Percentiles rank a stretch among this genome's conserved stretches.
Evolutionary conservation across 2,113 vertebrate species (phyloP).

Genomic region (Saiga tatarica): DNA sequence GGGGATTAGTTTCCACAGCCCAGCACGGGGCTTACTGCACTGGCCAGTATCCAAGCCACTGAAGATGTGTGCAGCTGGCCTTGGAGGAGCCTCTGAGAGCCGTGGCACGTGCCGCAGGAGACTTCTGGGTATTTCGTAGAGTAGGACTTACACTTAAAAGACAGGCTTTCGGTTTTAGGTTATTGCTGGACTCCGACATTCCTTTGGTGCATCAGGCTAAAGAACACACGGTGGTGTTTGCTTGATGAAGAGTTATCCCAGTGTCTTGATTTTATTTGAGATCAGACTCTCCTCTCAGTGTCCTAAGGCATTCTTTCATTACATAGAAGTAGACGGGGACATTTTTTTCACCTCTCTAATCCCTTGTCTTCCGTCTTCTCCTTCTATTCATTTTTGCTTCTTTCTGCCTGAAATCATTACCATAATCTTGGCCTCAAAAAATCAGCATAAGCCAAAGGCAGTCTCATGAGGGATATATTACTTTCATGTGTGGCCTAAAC

Average conservation of each 20-base stretch:
- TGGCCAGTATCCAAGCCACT: slow-evolving; percentile 84
- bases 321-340: not conserved
- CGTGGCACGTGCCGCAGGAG: slow-evolving; percentile 61
- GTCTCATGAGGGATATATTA: slow-evolving; percentile 65
- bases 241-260: not conserved
- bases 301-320: not conserved
- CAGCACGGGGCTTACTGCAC: slow-evolving; percentile 70
- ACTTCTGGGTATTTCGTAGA: slow-evolving; percentile 32
- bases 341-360: slow-evolving; percentile 58
- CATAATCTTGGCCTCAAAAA: slow-evolving; percentile 66
- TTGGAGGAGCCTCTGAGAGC: slow-evolving; percentile 76
- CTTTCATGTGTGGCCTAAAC: slow-evolving; percentile 74
- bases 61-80: slow-evolving; percentile 77
- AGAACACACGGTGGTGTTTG: not conserved
- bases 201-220: not conserved
- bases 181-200: not conserved
- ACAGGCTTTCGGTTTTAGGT: slow-evolving; percentile 9
- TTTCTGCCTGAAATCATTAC: slow-evolving; percentile 64
- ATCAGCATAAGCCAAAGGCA: slow-evolving; percentile 56
- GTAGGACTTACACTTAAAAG: not conserved
- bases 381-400: slow-evolving; percentile 16
- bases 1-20: slow-evolving; percentile 77
- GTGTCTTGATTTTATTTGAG: not conserved
- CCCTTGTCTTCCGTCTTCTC: slow-evolving; percentile 46
- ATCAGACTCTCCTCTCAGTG: not conserved